A percentile compares a stretch with the other conserved stretches of the same genome.
Evolutionary conservation across 2,113 vertebrate genomes (phyloP).

Genomic region (Myiozetetes cayanensis): DNA sequence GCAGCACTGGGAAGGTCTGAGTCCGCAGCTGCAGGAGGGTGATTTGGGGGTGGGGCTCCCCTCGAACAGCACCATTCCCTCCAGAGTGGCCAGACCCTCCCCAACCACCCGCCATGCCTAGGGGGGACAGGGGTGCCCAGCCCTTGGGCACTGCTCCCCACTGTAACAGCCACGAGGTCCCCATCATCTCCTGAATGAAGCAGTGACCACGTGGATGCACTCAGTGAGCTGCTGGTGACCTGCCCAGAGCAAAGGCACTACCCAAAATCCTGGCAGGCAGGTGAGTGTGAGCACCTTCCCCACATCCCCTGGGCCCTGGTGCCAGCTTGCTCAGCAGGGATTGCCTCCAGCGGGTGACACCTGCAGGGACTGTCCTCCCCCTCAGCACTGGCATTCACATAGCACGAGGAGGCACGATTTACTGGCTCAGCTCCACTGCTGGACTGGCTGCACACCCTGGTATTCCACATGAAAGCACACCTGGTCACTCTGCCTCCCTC

Average conservation of each 20-base stretch:
- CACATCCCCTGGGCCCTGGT: background rate
- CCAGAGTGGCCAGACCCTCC: background rate
- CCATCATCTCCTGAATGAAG: fast-evolving
- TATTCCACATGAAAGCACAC: background rate
- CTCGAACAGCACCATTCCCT: fast-evolving
- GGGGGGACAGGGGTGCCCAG: background rate
- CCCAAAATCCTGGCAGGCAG: fast-evolving
- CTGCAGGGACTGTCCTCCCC: background rate
- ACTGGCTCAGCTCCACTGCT: background rate
- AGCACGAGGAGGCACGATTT: fast-evolving
- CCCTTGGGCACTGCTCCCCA: fast-evolving
- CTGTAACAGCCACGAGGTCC: background rate
- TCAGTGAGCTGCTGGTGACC: fast-evolving
- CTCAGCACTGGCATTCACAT: fast-evolving
- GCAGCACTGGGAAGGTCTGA: background rate
- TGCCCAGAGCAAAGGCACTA: fast-evolving
- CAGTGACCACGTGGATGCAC: fast-evolving
- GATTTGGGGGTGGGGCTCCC: background rate
- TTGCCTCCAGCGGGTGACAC: background rate
- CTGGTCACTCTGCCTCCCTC: background rate
- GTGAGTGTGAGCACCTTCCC: background rate
- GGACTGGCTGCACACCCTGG: background rate
- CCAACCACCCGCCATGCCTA: fast-evolving
- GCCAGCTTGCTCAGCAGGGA: fast-evolving
- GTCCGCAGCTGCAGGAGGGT: background rate